Evolutionary conservation across 2,888 invertebrate genomes (phyloP).

Genomic region (Liposcelis brunnea): DNA sequence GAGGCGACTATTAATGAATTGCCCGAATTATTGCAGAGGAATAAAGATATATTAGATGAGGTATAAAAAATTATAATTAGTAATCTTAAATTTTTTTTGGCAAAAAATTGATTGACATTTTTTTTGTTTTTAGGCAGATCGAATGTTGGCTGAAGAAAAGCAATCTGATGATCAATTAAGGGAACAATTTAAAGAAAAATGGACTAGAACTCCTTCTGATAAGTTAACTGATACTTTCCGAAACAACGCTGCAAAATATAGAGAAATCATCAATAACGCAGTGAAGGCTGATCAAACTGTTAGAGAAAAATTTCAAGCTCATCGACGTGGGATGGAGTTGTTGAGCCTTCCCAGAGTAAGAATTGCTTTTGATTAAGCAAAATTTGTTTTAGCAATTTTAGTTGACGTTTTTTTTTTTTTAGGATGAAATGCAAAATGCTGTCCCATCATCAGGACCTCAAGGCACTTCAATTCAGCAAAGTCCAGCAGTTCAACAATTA

Average conservation of each 20-base stretch:
- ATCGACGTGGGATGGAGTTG: conserved; percentile 61
- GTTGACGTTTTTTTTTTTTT: background rate
- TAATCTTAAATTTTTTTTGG: background rate
- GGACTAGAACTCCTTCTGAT: conserved; percentile 78
- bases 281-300: conserved; percentile 58
- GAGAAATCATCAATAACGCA: conserved; percentile 83
- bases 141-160: conserved; percentile 78
- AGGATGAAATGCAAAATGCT: conserved; percentile 44
- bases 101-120: background rate
- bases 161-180: conserved; percentile 76
- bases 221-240: conserved; percentile 79
- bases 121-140: conserved; percentile 37
- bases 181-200: conserved; percentile 78
- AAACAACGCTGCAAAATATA: conserved; percentile 80
- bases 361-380: background rate
- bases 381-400: background rate
- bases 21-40: conserved; percentile 77
- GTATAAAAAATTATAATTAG: conserved; percentile 27
- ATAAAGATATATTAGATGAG: conserved; percentile 89
- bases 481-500: conserved; percentile 46
- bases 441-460: conserved; percentile 40
- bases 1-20: conserved; percentile 63
- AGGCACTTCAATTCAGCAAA: conserved; percentile 27
- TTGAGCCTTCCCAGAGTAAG: conserved; percentile 35
- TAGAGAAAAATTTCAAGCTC: conserved; percentile 64